These are phyloP conservation scores for Myocastor coypus DNA, from an alignment of 2,113 vertebrate genomes.

Conservation along the genomic window DNA sequence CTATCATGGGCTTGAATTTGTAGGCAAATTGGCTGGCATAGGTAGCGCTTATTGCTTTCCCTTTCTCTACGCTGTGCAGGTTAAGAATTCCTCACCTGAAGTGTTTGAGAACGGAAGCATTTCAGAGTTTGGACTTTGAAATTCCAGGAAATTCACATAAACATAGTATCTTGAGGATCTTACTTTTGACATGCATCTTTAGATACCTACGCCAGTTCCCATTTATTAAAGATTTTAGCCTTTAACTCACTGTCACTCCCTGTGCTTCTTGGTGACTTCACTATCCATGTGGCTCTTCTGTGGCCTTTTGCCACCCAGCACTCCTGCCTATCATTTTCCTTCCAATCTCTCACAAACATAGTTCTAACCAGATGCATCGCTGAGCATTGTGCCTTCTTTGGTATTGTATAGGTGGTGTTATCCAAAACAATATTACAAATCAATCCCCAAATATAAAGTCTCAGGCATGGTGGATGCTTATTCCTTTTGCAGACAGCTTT, in stretches of 20 bases:
- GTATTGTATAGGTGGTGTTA: not conserved
- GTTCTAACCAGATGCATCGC: not conserved
- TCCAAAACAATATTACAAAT: not conserved
- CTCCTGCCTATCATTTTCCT: not conserved
- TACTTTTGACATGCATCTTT: not conserved
- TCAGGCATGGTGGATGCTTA: not conserved
- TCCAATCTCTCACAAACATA: not conserved
- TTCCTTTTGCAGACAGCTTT: not conserved
- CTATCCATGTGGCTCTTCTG: not conserved
- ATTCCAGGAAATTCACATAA: too few relatives aligned
- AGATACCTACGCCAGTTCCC: not conserved
- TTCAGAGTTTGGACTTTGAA: not conserved
- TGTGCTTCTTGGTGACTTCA: not conserved
- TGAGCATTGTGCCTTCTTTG: not conserved
- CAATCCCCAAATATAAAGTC: too few relatives aligned
- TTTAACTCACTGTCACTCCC: not conserved
- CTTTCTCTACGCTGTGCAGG: not conserved
- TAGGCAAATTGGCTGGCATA: not conserved
- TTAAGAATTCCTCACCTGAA: too few relatives aligned
- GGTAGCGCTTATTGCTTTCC: not conserved
- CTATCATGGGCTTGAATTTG: not conserved
- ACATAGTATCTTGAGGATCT: not conserved
- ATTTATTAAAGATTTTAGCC: not conserved
- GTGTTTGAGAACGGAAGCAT: not conserved
- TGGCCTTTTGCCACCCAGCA: not conserved